Evolutionary conservation across 2,888 invertebrate genomes (phyloP), one percentile per base, ranked within the genome.

Genomic region (Machimus rusticus): DNA sequence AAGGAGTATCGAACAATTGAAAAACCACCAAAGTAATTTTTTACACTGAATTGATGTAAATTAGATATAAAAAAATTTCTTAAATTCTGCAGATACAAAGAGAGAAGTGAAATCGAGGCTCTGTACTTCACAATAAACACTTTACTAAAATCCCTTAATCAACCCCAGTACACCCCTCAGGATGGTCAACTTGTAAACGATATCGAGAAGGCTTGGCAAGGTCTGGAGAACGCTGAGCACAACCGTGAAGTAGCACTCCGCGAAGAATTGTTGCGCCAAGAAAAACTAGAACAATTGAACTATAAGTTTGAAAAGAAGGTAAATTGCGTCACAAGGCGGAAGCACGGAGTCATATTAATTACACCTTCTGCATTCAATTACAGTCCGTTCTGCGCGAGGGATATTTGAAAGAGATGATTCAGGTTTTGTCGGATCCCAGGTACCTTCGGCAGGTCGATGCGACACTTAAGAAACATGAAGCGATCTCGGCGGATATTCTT

Each of bases 391-490:
- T 99, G 81, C 95, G 99, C 85, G 98, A 99, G 90, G 97, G 98
- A 0, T 99, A 99, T 93, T 93, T 99, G 88, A 97, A 98, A 93
- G 99, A 99, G 93, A 99, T 99, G 99, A 98, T 97, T 90, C 97
- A 97, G 92, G 98, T 99, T 19, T 93, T 99, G 23, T 97, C 97
- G 0, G 98, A 98, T 93, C 97, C 98, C 0, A 95, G 98, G 87
- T 98, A 98, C 93, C 93, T 99, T 89, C 95, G 97, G 0, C 98
- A 99, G 92, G 98, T 99, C 0, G 99, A 99, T 92, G 99, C 99
- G 1, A 98, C 99, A 0, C 96, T 99, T 66, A 99, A 99, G 93
- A 99, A 99, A 91, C 99, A 99, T 92, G 99, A 99, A 93, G 99
- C 99, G 19, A 98, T 99, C 89, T 97, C 98, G 88, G 99, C 99